Evolutionary conservation across 2,888 invertebrate species (phyloP), one percentile per base, ranked within the genome.

Genomic region (Dichetophora obliterata): DNA sequence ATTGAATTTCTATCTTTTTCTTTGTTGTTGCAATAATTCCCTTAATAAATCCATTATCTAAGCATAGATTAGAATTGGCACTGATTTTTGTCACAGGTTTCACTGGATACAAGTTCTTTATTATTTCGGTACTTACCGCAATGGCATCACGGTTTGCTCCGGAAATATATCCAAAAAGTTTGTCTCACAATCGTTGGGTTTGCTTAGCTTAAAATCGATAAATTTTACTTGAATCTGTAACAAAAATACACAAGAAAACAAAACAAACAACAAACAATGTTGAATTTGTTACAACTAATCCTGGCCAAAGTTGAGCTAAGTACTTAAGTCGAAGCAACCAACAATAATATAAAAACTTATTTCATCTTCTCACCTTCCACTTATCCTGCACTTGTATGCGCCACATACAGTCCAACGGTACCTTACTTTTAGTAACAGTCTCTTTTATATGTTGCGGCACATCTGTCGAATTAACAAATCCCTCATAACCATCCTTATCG

Each of bases 141-240:
- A 90, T 69, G 91, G 90, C 83, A 93, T 90, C 82, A 93, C 93
- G 24, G 93, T 93, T 78, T 90, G 89, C 79, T 92, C 91, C 5
- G 91, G 91, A 87, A 94, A 95, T 79, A 95, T 91, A 86, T 95
- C 93, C 80, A 95, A 91, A 86, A 93, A 95, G 89, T 95, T 95
- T 77, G 91, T 91, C 72, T 93, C 93, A 87, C 95, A 95, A 85
- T 95, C 94, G 88, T 95, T 95, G 31, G 95, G 95, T 83, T 92
- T 92, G 69, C 91, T 91, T 83, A 95, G 90, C 76, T 91, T 89
- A 88, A 95, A 95, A 63, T 89, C 88, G 79, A 91, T 88, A 88
- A 95, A 95, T 81, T 91, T 91, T 78, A 95, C 89, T 85, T 93
- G 93, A 83, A 95, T 93, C 94, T 95, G 89, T 14, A 57, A 57